Evolutionary conservation across 2,888 invertebrate genomes (phyloP).

Genomic region (Acheta domesticus): DNA sequence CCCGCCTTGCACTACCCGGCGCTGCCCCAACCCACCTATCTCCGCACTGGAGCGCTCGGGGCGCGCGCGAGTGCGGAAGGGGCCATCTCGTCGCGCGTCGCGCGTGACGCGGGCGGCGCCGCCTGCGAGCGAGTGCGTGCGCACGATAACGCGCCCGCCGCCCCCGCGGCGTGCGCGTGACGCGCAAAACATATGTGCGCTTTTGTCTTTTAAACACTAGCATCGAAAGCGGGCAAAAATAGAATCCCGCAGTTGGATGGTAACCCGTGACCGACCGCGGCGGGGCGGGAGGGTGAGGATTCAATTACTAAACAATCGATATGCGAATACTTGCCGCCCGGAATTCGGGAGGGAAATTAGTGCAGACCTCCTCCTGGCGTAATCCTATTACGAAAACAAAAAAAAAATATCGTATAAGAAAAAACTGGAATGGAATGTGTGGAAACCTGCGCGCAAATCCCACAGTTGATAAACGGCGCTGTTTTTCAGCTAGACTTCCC

Average conservation of each 20-base stretch:
- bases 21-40: too few species aligned
- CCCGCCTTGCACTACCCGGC: too few species aligned
- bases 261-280: neutral
- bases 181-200: neutral
- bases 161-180: neutral
- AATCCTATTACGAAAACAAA: constrained; percentile 7
- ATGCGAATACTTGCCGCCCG: constrained; percentile 2
- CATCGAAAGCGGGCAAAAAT: neutral
- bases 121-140: neutral
- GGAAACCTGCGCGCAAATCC: neutral
- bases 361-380: neutral
- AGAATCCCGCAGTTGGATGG: neutral
- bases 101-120: neutral
- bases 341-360: constrained; percentile 9
- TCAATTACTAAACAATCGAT: constrained; percentile 1
- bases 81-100: neutral
- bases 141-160: neutral
- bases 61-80: neutral
- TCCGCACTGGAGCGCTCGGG: too few species aligned
- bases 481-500: too few species aligned
- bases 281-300: neutral
- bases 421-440: neutral
- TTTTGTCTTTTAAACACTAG: neutral
- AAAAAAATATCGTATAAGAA: neutral
- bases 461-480: neutral